Evolutionary conservation across 2,888 invertebrate genomes (phyloP), one percentile per base, ranked within the genome.

Genomic region (Lapara coniferarum): DNA sequence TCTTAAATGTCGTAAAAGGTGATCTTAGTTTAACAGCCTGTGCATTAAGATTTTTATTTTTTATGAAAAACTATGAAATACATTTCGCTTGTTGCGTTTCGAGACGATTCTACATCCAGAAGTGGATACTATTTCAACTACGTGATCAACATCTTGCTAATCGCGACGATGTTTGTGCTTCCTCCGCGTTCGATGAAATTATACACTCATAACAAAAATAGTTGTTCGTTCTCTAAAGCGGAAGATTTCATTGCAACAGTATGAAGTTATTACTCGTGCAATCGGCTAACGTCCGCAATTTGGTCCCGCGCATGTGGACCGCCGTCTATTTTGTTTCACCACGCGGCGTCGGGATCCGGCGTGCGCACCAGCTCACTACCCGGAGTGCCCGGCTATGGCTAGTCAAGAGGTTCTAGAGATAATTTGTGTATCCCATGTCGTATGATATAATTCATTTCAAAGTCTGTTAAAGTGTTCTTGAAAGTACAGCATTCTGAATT

Each of bases 191-290:
- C 10, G 16, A 53, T 16, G 53, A 16, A 53, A 53, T 53, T 16
- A 53, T 16, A 8, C 53, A 53, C 8, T 58, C 10, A 37, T 37
- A 37, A 37, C 37, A 58, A 58, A 58, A 58, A 30, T 58, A 46
- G 59, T 16, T 6, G 19, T 46, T 44, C n/a, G 5, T n/a, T 46
- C 19, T 49, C 13, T 19, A 63, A 63, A 49, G 63, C 63, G 63
- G 63, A 63, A 49, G 46, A 63, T 19, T 49, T 63, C 46, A 49
- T 63, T 63, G 49, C 63, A 49, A 49, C 19, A 49, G 49, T 49
- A 63, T 63, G 19, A 49, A 63, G 63, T 63, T 63, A 63, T 46
- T 63, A 49, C 46, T 6, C 46, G 63, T 49, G 63, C 63, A 49
- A 63, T 63, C 49, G 49, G 63, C 46, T 49, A 19, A 49, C 19